Percentiles rank a stretch among this genome's conserved stretches.
Evolutionary conservation across 2,113 vertebrate genomes (phyloP).

Genomic region (Okapia johnstoni): DNA sequence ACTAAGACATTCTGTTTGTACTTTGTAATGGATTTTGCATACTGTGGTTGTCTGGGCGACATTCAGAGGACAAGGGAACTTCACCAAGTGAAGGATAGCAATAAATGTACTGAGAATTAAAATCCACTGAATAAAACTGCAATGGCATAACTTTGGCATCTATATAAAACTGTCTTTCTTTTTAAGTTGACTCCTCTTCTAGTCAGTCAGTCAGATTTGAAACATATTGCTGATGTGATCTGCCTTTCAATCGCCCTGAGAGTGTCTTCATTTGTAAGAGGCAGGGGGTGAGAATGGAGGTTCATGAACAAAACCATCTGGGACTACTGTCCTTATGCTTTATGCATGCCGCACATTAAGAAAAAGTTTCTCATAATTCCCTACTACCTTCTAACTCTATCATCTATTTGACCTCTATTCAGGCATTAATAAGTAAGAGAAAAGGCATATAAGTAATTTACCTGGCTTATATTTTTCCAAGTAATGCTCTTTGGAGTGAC

Average conservation of each 20-base stretch:
- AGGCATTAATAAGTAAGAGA: not conserved
- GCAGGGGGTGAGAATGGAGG: fast-evolving
- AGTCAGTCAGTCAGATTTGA: not conserved
- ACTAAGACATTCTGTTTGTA: not conserved
- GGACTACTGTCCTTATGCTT: not conserved
- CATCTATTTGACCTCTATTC: not conserved
- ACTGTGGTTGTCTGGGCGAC: not conserved
- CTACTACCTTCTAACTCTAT: not conserved
- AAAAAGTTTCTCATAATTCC: not conserved
- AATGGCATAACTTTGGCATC: not conserved
- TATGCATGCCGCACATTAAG: not conserved
- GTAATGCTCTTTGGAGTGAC: not conserved
- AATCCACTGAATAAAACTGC: not conserved
- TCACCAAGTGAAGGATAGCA: not conserved
- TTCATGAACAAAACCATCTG: not conserved
- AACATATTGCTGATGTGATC: not conserved
- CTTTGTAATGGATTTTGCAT: not conserved
- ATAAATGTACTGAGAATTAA: not conserved
- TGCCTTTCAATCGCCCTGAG: not conserved
- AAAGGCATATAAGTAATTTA: not conserved
- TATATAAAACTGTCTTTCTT: not conserved
- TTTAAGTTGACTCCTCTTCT: not conserved
- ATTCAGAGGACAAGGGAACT: not conserved
- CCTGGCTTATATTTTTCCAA: not conserved
- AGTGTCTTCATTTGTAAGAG: not conserved